phyloP scores from a whole-genome alignment of 53 echinoderm and acorn worm species.

The Paelopatides confundens region DNA sequence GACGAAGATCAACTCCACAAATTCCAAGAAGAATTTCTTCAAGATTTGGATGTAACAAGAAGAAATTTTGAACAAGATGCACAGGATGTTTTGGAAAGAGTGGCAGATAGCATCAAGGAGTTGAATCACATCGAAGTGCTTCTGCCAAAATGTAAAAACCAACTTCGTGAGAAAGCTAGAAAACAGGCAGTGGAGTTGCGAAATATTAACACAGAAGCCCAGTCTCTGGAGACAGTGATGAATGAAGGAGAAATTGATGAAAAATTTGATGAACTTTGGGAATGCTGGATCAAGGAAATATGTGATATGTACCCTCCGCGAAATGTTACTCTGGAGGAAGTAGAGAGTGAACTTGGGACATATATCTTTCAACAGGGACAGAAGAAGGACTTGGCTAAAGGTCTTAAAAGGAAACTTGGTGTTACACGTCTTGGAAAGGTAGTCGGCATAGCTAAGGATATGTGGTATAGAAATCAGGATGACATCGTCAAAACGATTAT shows the following conservation, averaged over 20 bases:
- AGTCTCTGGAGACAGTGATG: neutral
- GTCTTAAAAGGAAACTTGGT: neutral
- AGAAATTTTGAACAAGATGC: constrained; percentile 1
- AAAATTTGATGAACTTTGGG: constrained; percentile 22
- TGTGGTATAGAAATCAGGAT: neutral
- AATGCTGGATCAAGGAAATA: neutral
- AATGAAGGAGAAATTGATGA: neutral
- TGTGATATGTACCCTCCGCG: neutral
- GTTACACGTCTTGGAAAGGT: neutral
- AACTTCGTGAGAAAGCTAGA: constrained; percentile 19
- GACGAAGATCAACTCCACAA: constrained; percentile 27
- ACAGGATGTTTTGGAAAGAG: neutral
- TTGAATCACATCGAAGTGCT: constrained; percentile 29
- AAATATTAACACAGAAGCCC: neutral
- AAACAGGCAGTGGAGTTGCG: constrained; percentile 14
- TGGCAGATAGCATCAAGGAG: neutral
- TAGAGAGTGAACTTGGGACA: neutral
- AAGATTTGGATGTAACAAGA: neutral
- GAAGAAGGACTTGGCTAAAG: constrained; percentile 8
- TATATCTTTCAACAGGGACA: neutral
- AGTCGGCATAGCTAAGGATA: neutral
- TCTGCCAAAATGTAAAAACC: constrained; percentile 13
- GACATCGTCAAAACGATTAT: neutral
- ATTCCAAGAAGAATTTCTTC: constrained; percentile 22
- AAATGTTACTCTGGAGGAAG: neutral